Conservation (phyloP, 2,113 vertebrate species). For the Ciconia maguari region DNA sequence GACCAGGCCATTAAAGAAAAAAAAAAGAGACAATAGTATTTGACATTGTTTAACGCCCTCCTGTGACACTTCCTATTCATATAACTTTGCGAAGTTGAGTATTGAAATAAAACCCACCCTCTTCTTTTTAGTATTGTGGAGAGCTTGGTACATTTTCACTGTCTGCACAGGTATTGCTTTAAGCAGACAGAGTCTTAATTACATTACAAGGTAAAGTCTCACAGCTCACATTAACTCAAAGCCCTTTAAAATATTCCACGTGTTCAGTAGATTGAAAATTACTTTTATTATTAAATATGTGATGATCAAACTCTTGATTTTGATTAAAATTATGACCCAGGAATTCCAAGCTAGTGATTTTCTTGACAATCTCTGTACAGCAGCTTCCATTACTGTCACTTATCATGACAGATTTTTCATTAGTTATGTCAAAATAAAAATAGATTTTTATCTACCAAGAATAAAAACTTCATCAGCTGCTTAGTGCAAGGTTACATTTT, state of each 20-base stretch:
- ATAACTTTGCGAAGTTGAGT: neutral
- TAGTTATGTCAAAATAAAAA: constrained; percentile 49
- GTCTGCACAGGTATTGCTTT: neutral
- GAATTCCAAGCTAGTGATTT: constrained; percentile 23
- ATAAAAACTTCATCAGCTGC: neutral
- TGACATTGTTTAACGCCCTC: neutral
- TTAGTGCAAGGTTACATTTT: neutral
- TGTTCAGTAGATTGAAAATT: neutral
- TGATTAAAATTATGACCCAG: neutral
- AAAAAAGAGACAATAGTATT: accelerated
- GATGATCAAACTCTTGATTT: neutral
- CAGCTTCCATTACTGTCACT: constrained; percentile 34
- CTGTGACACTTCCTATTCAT: neutral
- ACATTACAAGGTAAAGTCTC: neutral
- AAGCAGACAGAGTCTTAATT: neutral
- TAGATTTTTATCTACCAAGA: neutral
- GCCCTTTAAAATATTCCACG: neutral
- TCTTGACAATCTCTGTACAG: constrained; percentile 7
- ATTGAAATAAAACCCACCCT: neutral
- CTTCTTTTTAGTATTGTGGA: neutral
- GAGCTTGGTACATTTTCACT: neutral
- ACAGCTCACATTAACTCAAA: neutral
- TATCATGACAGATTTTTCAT: constrained; percentile 9
- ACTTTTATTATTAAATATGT: neutral
- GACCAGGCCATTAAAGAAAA: neutral